Conservation (phyloP, 2,888 invertebrate species). For the Drosophila gaucha region DNA sequence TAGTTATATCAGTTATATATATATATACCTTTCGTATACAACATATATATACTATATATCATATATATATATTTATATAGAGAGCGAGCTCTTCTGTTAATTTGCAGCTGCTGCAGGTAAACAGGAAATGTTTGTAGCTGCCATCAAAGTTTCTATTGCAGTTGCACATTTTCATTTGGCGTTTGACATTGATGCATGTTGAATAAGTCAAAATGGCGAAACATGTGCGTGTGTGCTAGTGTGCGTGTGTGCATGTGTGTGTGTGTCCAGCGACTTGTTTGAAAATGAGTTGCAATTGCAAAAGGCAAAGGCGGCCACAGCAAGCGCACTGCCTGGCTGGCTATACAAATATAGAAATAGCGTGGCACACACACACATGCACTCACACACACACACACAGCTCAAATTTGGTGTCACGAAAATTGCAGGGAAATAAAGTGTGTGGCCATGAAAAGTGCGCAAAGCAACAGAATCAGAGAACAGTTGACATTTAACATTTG, state of each 20-base stretch:
- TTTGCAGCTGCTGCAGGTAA: conserved; percentile 29
- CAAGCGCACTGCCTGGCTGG: conserved; percentile 6
- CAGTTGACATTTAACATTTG: conserved; percentile 29
- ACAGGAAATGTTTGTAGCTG: conserved; percentile 27
- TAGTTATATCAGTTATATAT: no score
- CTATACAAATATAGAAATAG: conserved; percentile 47
- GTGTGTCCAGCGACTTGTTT: conserved; percentile 26
- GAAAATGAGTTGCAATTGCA: conserved; percentile 34
- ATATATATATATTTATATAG: not conserved
- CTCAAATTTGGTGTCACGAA: conserved; percentile 7
- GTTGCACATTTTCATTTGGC: conserved; percentile 16
- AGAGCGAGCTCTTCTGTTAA: conserved; percentile 1
- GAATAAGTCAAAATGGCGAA: conserved; percentile 52
- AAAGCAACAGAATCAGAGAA: conserved; percentile 15
- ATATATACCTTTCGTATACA: no score
- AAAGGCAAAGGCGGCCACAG: conserved; percentile 29
- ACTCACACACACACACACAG: not conserved
- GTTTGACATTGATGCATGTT: conserved; percentile 40
- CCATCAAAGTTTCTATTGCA: conserved; percentile 23
- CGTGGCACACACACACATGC: conserved; percentile 9
- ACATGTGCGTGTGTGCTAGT: no score
- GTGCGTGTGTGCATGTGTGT: not conserved
- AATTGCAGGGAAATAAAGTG: conserved; percentile 15
- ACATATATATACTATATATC: not conserved
- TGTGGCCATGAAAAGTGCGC: conserved; percentile 40